Conservation (phyloP, 2,888 invertebrate species). For the Actias luna region DNA sequence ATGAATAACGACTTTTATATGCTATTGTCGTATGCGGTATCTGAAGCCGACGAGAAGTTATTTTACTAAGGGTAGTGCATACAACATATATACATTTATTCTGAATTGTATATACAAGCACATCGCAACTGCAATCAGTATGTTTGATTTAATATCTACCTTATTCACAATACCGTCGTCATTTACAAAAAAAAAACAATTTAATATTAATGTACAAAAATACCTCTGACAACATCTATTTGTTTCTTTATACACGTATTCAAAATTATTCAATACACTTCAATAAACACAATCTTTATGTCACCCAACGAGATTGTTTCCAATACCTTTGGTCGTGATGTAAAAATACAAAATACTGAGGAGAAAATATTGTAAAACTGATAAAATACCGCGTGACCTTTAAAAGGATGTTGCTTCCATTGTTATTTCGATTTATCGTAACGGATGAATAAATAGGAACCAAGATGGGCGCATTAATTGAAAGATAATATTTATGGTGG, state of each 20-base stretch:
- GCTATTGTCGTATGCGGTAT: too few relatives aligned
- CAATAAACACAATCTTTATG: neutral
- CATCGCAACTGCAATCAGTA: too few relatives aligned
- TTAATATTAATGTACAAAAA: neutral
- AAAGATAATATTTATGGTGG: slow-evolving; percentile 61
- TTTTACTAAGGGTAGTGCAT: too few relatives aligned
- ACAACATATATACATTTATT: too few relatives aligned
- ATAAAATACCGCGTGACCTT: neutral
- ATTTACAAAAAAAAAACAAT: neutral
- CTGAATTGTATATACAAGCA: too few relatives aligned
- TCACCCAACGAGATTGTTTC: neutral
- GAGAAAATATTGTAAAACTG: neutral
- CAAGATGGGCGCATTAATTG: slow-evolving; percentile 51
- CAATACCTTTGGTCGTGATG: neutral
- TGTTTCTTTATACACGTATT: neutral
- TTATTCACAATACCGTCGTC: too few relatives aligned
- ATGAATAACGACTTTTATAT: too few relatives aligned
- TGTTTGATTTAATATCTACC: too few relatives aligned
- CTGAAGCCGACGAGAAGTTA: too few relatives aligned
- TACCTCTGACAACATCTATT: neutral
- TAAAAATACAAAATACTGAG: neutral
- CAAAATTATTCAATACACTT: neutral
- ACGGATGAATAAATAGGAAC: slow-evolving; percentile 57
- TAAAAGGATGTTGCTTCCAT: slow-evolving; percentile 23
- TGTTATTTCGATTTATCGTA: slow-evolving; percentile 60